Base-by-base conservation (phyloP, 2,888 invertebrate genomes). In the Phania funesta region DNA sequence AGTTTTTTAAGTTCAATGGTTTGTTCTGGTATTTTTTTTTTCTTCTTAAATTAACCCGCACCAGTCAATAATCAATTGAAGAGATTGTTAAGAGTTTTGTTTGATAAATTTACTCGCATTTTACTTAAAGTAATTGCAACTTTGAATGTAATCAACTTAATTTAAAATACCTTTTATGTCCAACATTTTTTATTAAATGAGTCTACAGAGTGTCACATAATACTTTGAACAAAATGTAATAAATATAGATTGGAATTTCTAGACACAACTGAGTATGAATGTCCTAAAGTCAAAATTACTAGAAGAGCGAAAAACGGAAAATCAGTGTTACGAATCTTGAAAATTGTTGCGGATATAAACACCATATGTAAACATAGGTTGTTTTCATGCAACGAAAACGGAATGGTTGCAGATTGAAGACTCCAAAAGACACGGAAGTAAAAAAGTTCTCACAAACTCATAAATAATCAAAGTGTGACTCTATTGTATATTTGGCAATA, bases 71-170 rank as follows among this genome's bases (percentile, higher is more conserved):
- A 65, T 60, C 78, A 60, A 44, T 35, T 41, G 56, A 11, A 52
- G 1, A 22, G 44, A 8, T 60, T 74, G 22, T 24, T 44, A 20
- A 6, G n/a, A 44, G 32, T 16, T 62, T 65, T 35, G 0, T 60
- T 62, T 11, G 24, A 41, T 68, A 62, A 50, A 50, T 62, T n/a
- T n/a, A n/a, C n/a, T n/a, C n/a, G 44, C 20, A 46, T 73, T 67
- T 65, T 71, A 60, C 73, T 79, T 79, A 65, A 73, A 79, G 52
- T 65, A 78, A 82, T 74, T 82, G 60, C 52, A n/a, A 46, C 29
- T 56, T 46, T 70, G 78, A 82, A 78, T 82, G 78, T 65, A 70
- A 71, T 74, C 74, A 78, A 75, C 64, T 78, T 68, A 65, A 78
- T 62, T 76, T 76, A 26, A 80, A 71, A 60, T 62, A 60, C 76